Percentiles rank a stretch among this genome's conserved stretches.
Conservation (phyloP, 2,797 vertebrate species). For the Limnodromus scolopaceus region DNA sequence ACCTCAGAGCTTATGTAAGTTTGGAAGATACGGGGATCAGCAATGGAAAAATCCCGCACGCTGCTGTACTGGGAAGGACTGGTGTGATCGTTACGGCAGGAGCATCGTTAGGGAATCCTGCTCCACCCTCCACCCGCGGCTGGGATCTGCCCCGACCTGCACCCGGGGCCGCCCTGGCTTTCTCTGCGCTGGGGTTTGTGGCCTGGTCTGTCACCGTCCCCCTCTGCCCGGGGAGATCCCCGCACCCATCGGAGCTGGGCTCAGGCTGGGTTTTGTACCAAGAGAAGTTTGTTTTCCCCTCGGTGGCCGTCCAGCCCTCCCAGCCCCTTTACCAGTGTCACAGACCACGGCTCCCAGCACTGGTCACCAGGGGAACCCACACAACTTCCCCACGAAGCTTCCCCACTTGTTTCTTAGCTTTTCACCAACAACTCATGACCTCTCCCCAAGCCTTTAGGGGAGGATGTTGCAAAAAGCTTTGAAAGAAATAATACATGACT, state of each 20-base stretch:
- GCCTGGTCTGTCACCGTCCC: not conserved
- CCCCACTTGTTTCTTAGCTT: not conserved
- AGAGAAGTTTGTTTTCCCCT: not conserved
- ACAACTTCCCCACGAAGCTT: fast-evolving
- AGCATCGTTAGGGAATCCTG: fast-evolving
- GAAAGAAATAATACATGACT: not conserved
- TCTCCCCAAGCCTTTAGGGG: not conserved
- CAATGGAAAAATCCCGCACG: not conserved
- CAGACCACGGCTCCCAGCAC: fast-evolving
- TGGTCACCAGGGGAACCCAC: not conserved
- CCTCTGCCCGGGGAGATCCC: fast-evolving
- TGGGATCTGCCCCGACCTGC: not conserved
- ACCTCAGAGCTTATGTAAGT: not conserved
- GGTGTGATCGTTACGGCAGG: fast-evolving
- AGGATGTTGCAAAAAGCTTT: not conserved
- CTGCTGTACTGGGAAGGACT: not conserved
- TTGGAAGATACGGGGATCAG: not conserved
- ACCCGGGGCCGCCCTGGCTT: fast-evolving
- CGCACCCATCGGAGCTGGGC: fast-evolving
- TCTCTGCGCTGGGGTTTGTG: not conserved
- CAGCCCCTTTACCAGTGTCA: fast-evolving
- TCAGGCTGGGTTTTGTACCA: not conserved
- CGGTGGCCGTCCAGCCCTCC: fast-evolving
- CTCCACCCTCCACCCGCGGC: not conserved
- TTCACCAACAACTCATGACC: not conserved